Evolutionary conservation across 2,113 vertebrate species (phyloP), one percentile per base, ranked within the genome.

Genomic region (Felis catus): DNA sequence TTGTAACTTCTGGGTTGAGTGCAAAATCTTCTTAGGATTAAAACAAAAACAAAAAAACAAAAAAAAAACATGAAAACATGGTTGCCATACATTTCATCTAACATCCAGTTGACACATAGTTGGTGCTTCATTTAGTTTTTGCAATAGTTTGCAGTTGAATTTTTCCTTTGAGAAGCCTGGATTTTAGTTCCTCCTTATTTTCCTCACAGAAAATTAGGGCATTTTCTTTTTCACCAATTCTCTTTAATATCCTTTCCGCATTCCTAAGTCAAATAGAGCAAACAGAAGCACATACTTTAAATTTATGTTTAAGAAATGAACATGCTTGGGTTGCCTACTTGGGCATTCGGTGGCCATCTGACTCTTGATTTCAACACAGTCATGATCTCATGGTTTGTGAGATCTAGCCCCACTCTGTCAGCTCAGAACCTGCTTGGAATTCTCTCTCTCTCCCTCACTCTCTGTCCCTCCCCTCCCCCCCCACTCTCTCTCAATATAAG

Each of bases 101-200:
- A 18, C 1, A 31, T 3, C 41, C 23, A 31, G 3, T 15, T 79
- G 55, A 39, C 1, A 2, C 27, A 31, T 0, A 13, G 10, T 18
- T 63, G 41, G 53, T 70, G 0, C 27, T 70, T 83, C 8, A 0
- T 39, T 48, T 92, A 68, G 5, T 63, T 70, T 74, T 18, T 87
- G 10, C 5, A 36, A 14, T 36, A 23, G 63, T 95, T 94, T 73
- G 25, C 89, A 82, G 19, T 63, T 63, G 7, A 91, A 29, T 82
- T 61, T 70, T 86, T 74, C 45, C 39, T 93, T 55, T 33, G 51
- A 85, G 25, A 88, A n/a, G 23, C 4, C 39, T 63, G 39, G 39
- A 63, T 41, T 45, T 94, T 63, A 5, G 36, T 66, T 33, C 3
- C 6, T 94, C 33, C 4, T 74, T 58, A 53, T 90, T 87, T 96